Evolutionary conservation across 2,888 invertebrate species (phyloP), one percentile per base, ranked within the genome.

Genomic region (Synanthedon tipuliformis): DNA sequence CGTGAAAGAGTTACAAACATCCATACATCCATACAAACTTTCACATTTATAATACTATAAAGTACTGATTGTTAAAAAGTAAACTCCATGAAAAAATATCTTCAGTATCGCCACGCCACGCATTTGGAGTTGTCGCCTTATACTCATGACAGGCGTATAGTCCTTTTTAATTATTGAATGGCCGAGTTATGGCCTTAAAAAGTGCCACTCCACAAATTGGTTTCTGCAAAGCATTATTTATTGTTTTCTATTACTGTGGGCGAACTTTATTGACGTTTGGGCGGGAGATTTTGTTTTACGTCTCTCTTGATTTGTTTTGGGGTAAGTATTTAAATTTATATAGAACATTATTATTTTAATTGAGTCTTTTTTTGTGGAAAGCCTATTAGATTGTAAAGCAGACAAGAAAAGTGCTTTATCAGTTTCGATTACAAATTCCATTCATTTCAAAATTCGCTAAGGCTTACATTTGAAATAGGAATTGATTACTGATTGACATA

Each of bases 121-220:
- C 34, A 34, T 45, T 45, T 45, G 10, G 5, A 45, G n/a, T 15
- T 10, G 15, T 12, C 45, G n/a, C n/a, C 5, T 7, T 45, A 45
- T 45, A 45, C 45, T 45, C n/a, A 45, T 13, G 45, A 13, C 45
- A 45, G 13, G n/a, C 15, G 45, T 45, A 45, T n/a, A 45, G 45
- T 23, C 48, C 56, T 34, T 53, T 54, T 57, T 58, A 58, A 57
- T 58, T 55, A 54, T 55, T 45, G 40, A 50, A 18, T 48, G 49
- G 41, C 34, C 48, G 50, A 55, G 53, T 57, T 57, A 56, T 55
- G 51, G 51, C 52, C 53, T 50, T 51, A 51, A 52, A 58, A 55
- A 51, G 53, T 51, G 53, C 50, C 55, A 55, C 56, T 55, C 50
- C 50, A 53, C 55, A 57, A 60, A 60, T 56, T 57, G 56, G 52